Evolutionary conservation across 2,888 invertebrate genomes (phyloP).

Genomic region (Saturnia pavonia): DNA sequence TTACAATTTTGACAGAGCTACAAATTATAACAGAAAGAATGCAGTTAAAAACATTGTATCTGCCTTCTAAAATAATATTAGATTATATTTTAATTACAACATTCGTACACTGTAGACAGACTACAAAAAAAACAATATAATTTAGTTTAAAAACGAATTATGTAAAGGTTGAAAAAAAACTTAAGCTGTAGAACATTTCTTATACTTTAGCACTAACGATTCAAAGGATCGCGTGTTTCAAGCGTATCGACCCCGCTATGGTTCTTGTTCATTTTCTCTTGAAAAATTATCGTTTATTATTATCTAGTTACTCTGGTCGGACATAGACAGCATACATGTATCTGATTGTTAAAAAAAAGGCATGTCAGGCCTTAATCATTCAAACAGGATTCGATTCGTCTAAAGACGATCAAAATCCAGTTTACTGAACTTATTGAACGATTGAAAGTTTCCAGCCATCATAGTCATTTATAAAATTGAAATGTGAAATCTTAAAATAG

Average conservation of each 20-base stretch:
- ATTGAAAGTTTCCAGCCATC: not conserved
- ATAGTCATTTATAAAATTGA: not conserved
- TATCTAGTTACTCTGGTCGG: slow-evolving; percentile 26
- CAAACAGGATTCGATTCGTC: not conserved
- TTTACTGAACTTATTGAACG: no score
- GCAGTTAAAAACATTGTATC: no score
- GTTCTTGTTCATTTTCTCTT: slow-evolving; percentile 31
- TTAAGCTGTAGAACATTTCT: slow-evolving; percentile 43
- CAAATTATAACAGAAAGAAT: no score
- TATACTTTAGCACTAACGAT: slow-evolving; percentile 46
- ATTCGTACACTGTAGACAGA: not conserved
- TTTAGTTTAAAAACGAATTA: slow-evolving; percentile 17
- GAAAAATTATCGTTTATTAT: slow-evolving; percentile 27
- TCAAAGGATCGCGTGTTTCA: slow-evolving; percentile 43
- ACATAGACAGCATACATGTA: slow-evolving; percentile 20
- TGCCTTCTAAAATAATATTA: no score
- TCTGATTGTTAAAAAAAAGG: slow-evolving; percentile 5
- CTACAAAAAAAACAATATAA: not conserved
- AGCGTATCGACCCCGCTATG: slow-evolving; percentile 37
- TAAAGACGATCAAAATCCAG: not conserved
- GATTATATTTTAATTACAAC: not conserved
- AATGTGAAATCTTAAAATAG: no score
- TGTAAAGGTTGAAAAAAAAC: slow-evolving; percentile 30
- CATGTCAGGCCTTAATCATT: not conserved
- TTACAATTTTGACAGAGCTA: not conserved